Percentiles rank a stretch among this genome's conserved stretches.
phyloP scores from a whole-genome alignment of 2,797 vertebrate genomes.

The Myotis pilosus region DNA sequence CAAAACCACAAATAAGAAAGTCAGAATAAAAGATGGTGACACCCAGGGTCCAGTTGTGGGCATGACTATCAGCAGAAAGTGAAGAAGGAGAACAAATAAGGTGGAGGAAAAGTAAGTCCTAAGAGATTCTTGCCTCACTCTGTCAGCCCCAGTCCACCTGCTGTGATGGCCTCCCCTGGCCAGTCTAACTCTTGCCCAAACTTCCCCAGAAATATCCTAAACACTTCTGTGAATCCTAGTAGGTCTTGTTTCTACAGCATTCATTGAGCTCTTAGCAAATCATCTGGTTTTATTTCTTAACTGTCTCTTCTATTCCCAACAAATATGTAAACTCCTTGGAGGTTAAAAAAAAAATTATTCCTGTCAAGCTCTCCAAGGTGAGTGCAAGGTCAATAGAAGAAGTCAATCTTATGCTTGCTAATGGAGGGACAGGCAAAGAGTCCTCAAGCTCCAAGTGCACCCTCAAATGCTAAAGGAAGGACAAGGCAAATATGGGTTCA shows the following conservation, averaged over 20 bases:
- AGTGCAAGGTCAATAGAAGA: not conserved
- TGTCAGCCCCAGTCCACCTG: not conserved
- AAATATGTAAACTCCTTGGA: not conserved
- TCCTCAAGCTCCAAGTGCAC: not conserved
- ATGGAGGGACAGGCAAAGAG: not conserved
- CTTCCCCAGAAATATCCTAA: not conserved
- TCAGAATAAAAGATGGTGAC: not conserved
- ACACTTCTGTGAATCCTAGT: not conserved
- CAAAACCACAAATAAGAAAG: not conserved
- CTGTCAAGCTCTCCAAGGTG: not conserved
- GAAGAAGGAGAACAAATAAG: not conserved
- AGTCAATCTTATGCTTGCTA: not conserved
- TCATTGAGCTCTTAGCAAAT: not conserved
- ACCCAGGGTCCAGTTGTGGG: not conserved
- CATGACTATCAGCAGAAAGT: not conserved
- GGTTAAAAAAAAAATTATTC: not conserved
- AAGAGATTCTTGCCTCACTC: not conserved
- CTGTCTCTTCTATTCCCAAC: not conserved
- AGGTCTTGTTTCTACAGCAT: not conserved
- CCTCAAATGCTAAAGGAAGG: slow-evolving; percentile 24
- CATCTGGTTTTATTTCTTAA: not conserved
- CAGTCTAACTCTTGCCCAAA: not conserved
- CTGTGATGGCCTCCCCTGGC: not conserved
- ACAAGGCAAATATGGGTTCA: not conserved
- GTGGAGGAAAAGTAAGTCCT: not conserved